These are phyloP conservation scores for Tiaroga cobitis DNA, from an alignment of 2,797 vertebrate genomes.

Conservation along the genomic window DNA sequence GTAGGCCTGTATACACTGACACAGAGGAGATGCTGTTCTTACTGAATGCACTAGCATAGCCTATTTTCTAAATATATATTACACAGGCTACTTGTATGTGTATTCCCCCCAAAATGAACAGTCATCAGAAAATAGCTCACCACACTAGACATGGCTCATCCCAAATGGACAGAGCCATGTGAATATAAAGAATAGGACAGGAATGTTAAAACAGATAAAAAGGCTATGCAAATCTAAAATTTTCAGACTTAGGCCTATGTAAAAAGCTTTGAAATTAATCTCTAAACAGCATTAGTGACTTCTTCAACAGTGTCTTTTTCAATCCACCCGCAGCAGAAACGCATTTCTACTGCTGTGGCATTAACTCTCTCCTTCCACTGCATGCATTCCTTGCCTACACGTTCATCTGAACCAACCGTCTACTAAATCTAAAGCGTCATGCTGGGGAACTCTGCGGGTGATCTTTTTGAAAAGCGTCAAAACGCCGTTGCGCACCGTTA, in stretches of 20 bases:
- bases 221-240: background rate
- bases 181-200: background rate
- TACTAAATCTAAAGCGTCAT: background rate
- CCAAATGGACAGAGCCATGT: background rate
- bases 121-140: background rate
- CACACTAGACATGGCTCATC: background rate
- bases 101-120: background rate
- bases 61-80: background rate
- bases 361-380: background rate
- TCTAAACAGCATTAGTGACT: background rate
- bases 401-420: background rate
- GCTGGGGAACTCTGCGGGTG: background rate
- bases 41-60: background rate
- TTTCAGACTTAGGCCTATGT: background rate
- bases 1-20: background rate
- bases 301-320: background rate
- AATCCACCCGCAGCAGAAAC: background rate
- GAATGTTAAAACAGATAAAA: background rate
- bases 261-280: background rate
- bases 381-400: background rate
- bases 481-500: background rate
- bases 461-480: background rate
- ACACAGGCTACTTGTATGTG: background rate
- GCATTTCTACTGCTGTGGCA: background rate
- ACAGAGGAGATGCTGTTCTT: background rate